Base-by-base conservation (phyloP, 2,888 invertebrate genomes). In the Nezara viridula region DNA sequence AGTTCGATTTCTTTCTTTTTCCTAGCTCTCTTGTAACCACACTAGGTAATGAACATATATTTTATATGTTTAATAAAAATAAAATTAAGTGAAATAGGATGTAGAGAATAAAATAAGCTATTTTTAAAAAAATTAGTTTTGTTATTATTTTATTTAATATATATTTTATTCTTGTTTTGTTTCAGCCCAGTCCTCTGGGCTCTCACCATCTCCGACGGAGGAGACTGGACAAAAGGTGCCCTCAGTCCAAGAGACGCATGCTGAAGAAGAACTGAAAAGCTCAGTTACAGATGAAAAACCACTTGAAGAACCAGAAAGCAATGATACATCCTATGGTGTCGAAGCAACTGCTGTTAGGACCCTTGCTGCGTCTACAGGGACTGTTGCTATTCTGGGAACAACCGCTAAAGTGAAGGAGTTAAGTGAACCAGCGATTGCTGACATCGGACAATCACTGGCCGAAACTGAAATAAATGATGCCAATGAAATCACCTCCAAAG, bases 311-410 rank as follows among this genome's bases (percentile, higher is more conserved):
- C 91, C 91, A 9, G 91, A 90, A 27, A 91, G 91, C 86, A 90
- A 90, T 40, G 91, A 91, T 60, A 91, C 91, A 4, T 88, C 91
- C 10, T 91, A 91, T 60, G 91, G 91, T n/a, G 91, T 91, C 3
- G 91, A 92, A 90, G 92, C 92, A 3, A 92, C 91, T 10, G 92
- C 92, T 5, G 91, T 91, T 19, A 89, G 91, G 24, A 90, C 91
- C 6, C 88, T 92, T 21, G 92, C 91, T 19, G 91, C 92, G 10
- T 91, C 91, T 52, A 91, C 92, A 9, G 91, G 91, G 0, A 91
- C 92, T 24, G 91, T 92, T 14, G 92, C 92, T 12, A 92, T 92
- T 85, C 86, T 91, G 16, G 91, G 91, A 40, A 91, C 91, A 2
- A 92, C 92, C 5, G 92, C 92, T 55, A 91, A 91, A 88, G 88